Percentiles rank a stretch among this genome's conserved stretches.
Evolutionary conservation across 2,888 invertebrate species (phyloP).

Genomic region (Lagria hirta): DNA sequence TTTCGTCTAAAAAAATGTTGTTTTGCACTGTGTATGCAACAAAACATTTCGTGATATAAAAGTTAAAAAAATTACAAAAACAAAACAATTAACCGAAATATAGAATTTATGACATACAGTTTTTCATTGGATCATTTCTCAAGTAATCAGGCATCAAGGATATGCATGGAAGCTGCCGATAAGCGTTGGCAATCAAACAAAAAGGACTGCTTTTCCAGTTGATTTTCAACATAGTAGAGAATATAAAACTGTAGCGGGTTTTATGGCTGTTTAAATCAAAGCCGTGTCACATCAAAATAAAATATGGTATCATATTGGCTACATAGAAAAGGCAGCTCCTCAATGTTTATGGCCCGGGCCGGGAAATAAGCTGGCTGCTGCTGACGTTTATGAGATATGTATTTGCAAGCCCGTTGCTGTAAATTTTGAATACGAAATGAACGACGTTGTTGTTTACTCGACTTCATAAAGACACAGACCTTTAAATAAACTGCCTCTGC

Average conservation of each 20-base stretch:
- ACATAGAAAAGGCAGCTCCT: slow-evolving; percentile 51
- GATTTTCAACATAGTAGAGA: slow-evolving; percentile 35
- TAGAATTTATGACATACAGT: too few relatives aligned
- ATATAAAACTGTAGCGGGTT: slow-evolving; percentile 46
- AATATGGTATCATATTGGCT: slow-evolving; percentile 53
- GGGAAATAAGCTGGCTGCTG: slow-evolving; percentile 48
- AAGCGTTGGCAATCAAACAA: too few relatives aligned
- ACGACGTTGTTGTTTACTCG: slow-evolving; percentile 33
- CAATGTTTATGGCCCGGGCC: slow-evolving; percentile 49
- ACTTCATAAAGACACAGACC: slow-evolving; percentile 34
- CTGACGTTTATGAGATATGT: slow-evolving; percentile 55
- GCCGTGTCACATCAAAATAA: slow-evolving; percentile 52
- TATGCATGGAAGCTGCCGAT: too few relatives aligned
- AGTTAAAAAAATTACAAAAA: too few relatives aligned
- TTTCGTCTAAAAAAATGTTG: too few relatives aligned
- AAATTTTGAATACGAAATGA: slow-evolving; percentile 42
- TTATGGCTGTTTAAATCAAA: slow-evolving; percentile 52
- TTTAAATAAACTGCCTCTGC: slow-evolving; percentile 27
- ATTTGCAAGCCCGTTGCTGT: slow-evolving; percentile 38
- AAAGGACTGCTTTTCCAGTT: too few relatives aligned
- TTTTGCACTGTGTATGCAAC: too few relatives aligned
- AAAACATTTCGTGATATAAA: too few relatives aligned
- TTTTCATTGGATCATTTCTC: too few relatives aligned
- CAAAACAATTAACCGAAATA: too few relatives aligned
- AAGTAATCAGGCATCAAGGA: too few relatives aligned